Percentiles rank a stretch among this genome's conserved stretches.
These are phyloP conservation scores for Acanthococcus lagerstroemiae DNA, from an alignment of 2,888 invertebrate species.

Conservation along the genomic window DNA sequence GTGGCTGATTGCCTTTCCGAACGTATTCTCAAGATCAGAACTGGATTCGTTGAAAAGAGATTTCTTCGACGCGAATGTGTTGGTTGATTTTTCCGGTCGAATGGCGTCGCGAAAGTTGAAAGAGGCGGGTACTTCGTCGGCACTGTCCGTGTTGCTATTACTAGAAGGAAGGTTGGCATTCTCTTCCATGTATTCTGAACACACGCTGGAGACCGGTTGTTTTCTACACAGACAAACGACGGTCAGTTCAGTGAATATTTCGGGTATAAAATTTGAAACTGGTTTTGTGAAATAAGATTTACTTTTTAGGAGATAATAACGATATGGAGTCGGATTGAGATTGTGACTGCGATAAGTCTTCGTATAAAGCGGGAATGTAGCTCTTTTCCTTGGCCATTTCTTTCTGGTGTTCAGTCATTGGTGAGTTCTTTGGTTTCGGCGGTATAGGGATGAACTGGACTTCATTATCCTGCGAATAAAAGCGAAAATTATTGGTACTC, in stretches of 20 bases:
- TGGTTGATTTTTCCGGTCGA: not conserved
- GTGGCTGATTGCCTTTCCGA: not conserved
- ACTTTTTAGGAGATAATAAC: not conserved
- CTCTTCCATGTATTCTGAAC: constrained; percentile 2
- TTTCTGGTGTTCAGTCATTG: constrained; percentile 18
- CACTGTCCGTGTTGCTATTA: not conserved
- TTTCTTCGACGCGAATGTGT: not conserved
- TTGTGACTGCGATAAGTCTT: constrained; percentile 16
- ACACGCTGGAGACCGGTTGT: not conserved
- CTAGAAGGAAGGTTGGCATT: constrained; percentile 6
- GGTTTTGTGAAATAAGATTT: not conserved
- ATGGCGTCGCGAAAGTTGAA: not conserved
- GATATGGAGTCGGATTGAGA: not conserved
- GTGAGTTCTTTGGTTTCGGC: constrained; percentile 10
- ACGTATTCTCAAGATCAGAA: not conserved
- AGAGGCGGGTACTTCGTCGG: not conserved
- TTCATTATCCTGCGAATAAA: constrained; percentile 5
- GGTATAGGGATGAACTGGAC: not conserved
- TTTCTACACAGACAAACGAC: not conserved
- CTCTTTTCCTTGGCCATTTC: constrained; percentile 7
- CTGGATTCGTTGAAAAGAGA: constrained; percentile 1
- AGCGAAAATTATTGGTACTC: not conserved
- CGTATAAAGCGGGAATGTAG: constrained; percentile 14
- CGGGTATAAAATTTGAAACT: too few relatives aligned
- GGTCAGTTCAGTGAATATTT: too few relatives aligned